Conservation (phyloP, 1,140 invertebrate species). For the Scaptomyza pallida region DNA sequence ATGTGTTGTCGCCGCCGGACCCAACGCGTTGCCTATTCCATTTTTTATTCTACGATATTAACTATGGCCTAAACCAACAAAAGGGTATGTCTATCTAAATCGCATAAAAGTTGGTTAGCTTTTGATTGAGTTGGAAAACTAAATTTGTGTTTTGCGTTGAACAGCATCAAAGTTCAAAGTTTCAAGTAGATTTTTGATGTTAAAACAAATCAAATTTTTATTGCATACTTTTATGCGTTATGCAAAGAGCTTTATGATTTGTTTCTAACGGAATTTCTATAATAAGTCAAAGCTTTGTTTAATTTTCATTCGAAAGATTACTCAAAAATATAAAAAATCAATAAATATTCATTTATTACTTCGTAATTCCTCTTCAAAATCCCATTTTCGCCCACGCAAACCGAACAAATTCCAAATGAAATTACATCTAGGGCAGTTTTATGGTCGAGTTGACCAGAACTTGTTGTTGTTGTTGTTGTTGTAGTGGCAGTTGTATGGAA, state of each 20-base stretch:
- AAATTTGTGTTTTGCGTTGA: background rate
- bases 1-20: constrained; percentile 35
- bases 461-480: background rate
- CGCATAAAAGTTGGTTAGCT: background rate
- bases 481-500: too few relatives aligned
- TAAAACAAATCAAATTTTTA: background rate
- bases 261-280: too few relatives aligned
- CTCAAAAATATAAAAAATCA: too few relatives aligned
- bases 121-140: background rate
- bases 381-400: too few relatives aligned
- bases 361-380: too few relatives aligned
- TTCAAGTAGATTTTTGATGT: too few relatives aligned
- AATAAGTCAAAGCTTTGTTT: too few relatives aligned
- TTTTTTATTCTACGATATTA: background rate
- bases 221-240: too few relatives aligned
- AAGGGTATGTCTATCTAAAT: background rate
- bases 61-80: background rate
- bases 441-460: background rate
- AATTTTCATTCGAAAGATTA: too few relatives aligned
- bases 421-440: constrained; percentile 1
- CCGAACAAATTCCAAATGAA: background rate
- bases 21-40: constrained; percentile 2
- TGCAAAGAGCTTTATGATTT: too few relatives aligned
- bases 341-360: too few relatives aligned
- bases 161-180: background rate